Conservation (phyloP, 2,113 vertebrate species). For the Galemys pyrenaicus region DNA sequence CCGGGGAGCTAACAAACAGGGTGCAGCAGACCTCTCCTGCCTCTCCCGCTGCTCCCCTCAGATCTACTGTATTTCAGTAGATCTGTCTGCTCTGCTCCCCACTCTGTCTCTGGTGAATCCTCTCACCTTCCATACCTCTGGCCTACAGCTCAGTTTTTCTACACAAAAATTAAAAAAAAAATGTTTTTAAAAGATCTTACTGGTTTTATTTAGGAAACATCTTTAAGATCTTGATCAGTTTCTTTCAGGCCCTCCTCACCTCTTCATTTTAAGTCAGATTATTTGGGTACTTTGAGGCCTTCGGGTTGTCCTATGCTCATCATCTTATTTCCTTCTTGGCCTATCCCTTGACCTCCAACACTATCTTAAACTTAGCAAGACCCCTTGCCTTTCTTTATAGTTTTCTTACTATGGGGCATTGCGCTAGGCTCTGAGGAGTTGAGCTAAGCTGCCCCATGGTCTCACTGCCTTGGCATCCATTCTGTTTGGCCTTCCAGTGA, state of each 20-base stretch:
- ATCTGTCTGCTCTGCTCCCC: too few relatives aligned
- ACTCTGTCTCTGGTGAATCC: too few relatives aligned
- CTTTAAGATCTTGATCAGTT: not conserved
- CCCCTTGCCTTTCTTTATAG: not conserved
- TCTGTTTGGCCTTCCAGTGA: not conserved
- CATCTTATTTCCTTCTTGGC: not conserved
- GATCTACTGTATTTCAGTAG: too few relatives aligned
- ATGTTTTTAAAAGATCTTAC: not conserved
- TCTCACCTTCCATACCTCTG: not conserved
- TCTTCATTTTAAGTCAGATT: not conserved
- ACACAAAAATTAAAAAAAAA: too few relatives aligned
- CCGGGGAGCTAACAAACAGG: too few relatives aligned
- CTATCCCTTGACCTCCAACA: not conserved
- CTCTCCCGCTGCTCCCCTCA: too few relatives aligned
- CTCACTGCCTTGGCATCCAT: not conserved
- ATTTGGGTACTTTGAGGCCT: not conserved
- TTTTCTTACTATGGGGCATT: not conserved
- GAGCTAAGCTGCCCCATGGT: not conserved
- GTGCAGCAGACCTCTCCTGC: too few relatives aligned
- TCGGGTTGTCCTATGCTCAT: not conserved
- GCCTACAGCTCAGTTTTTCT: not conserved
- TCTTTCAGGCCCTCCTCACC: not conserved
- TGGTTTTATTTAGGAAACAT: not conserved
- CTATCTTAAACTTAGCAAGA: not conserved
- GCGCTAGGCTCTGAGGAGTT: not conserved